Evolutionary conservation across 2,888 invertebrate species (phyloP), one percentile per base, ranked within the genome.

Genomic region (Phyllotreta striolata): DNA sequence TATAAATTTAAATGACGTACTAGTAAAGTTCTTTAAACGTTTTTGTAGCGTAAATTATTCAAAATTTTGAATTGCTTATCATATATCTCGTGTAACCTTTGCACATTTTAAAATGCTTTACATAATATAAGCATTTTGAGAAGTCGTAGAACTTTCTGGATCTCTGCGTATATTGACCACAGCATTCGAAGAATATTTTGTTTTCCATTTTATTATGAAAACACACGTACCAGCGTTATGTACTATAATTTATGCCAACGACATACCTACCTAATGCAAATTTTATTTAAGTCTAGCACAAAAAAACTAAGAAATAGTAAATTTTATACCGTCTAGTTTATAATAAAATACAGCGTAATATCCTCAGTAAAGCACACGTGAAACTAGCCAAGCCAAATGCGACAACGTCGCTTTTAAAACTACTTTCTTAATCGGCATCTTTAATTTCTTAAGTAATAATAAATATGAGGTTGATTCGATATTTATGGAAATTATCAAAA

Each of bases 231-330:
- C 47, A 58, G 58, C 51, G 44, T 59, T 55, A 54, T 63, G 55
- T 55, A 13, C 55, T 51, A 51, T 56, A 64, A 61, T 61, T 60
- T 64, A 64, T 62, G 56, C 55, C 57, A 62, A 57, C 57, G 61
- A 64, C 52, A 64, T 64, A 64, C 64, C 61, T 62, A 62, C 57
- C 49, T 64, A 64, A 61, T 61, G 61, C 64, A 64, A 64, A 64
- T 64, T 64, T 64, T 51, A 61, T 61, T 52, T 51, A 24, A 64
- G 52, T 61, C 60, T 61, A 55, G 56, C 60, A 64, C 61, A 61
- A 64, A 64, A n/a, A 64, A 56, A 38, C 52, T 14, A 61, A 61
- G 60, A 61, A 61, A 61, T 60, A 37, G 60, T 55, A 51, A 64
- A 64, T 60, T 59, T 49, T 56, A 56, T 40, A 13, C 40, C 12